phyloP scores from a whole-genome alignment of 2,797 vertebrate genomes.

The Anabas testudineus region DNA sequence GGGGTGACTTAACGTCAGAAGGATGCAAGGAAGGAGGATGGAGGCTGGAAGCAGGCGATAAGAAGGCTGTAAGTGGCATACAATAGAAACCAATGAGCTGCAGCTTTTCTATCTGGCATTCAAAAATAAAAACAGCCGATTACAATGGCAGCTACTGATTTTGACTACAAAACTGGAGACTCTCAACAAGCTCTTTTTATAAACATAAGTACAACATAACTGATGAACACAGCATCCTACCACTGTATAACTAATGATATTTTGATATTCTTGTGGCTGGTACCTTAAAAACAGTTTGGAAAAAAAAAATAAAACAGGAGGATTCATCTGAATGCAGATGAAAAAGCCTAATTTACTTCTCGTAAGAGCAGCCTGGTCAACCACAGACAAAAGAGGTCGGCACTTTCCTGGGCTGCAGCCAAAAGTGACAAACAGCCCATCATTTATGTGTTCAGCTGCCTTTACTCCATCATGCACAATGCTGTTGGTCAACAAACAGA shows the following conservation, averaged over 20 bases:
- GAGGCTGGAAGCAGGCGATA: background rate
- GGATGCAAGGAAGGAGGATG: background rate
- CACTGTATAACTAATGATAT: background rate
- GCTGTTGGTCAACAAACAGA: slow-evolving; percentile 37
- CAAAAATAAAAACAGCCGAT: background rate
- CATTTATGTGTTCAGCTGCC: slow-evolving; percentile 46
- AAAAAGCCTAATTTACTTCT: slow-evolving; percentile 48
- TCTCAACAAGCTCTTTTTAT: background rate
- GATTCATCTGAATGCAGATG: slow-evolving; percentile 24
- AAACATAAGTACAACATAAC: background rate
- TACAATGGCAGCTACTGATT: background rate
- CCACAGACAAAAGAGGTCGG: slow-evolving; percentile 43
- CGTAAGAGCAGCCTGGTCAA: slow-evolving; percentile 43
- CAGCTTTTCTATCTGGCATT: slow-evolving; percentile 9
- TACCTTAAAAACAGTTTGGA: background rate
- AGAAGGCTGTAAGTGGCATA: background rate
- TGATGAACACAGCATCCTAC: background rate
- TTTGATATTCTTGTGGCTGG: background rate
- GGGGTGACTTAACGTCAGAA: background rate
- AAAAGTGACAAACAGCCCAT: slow-evolving; percentile 50
- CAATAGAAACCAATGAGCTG: slow-evolving; percentile 10
- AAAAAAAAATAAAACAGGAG: background rate
- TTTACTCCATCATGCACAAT: slow-evolving; percentile 17
- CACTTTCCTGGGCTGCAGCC: slow-evolving; percentile 38
- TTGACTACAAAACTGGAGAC: background rate